Conservation (phyloP, 2,113 vertebrate genomes). For the Neopipo cinnamomea region DNA sequence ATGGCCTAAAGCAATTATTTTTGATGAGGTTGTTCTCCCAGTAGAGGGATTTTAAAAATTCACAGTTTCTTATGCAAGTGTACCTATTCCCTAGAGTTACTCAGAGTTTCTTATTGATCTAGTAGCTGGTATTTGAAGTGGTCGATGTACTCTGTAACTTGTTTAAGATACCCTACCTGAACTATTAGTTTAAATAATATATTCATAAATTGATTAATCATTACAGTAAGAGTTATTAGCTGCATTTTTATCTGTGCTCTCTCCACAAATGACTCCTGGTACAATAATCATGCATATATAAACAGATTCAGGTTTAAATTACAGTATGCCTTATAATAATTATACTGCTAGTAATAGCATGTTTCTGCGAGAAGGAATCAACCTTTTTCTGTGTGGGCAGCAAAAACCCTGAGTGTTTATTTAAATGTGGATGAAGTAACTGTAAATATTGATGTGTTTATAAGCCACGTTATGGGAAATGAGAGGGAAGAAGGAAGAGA, state of each 20-base stretch:
- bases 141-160: conserved; percentile 92
- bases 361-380: conserved; percentile 27
- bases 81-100: conserved; percentile 82
- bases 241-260: conserved; percentile 83
- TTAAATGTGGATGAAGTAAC: not conserved
- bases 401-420: not conserved
- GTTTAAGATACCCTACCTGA: conserved; percentile 91
- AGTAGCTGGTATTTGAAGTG: conserved; percentile 86
- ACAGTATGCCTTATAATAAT: conserved; percentile 33
- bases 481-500: not conserved
- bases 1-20: conserved; percentile 41
- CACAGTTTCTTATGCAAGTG: conserved; percentile 64
- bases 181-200: conserved; percentile 96
- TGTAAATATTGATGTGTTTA: not conserved
- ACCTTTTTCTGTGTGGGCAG: conserved; percentile 14
- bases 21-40: conserved; percentile 40
- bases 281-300: conserved; percentile 71
- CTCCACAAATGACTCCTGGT: conserved; percentile 71
- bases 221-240: conserved; percentile 94
- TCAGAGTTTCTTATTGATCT: conserved; percentile 91
- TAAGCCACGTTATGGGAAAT: not conserved
- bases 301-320: conserved; percentile 69
- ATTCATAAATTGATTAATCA: conserved; percentile 98
- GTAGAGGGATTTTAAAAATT: conserved; percentile 53
- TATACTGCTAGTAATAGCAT: not conserved